These are phyloP conservation scores for Mechanitis mazaeus DNA, from an alignment of 2,888 invertebrate genomes.

Conservation along the genomic window DNA sequence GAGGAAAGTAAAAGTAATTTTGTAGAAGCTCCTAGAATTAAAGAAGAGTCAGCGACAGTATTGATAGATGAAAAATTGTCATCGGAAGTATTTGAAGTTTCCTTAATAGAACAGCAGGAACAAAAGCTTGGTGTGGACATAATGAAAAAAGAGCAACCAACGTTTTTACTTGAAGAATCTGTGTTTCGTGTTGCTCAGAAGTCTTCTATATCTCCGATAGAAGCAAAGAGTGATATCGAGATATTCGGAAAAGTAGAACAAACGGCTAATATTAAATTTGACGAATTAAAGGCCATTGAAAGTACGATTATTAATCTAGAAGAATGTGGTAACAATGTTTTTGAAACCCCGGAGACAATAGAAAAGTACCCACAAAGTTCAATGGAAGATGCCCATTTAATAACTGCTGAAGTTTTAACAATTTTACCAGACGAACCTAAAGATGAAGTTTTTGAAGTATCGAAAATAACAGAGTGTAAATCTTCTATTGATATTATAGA, in stretches of 20 bases:
- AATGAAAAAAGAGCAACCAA: background rate
- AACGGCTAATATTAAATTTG: conserved; percentile 6
- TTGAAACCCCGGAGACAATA: background rate
- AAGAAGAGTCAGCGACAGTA: conserved; percentile 2
- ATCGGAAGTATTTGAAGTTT: background rate
- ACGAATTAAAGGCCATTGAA: conserved; percentile 4
- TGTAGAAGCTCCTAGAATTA: conserved; percentile 5
- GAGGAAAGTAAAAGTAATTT: conserved; percentile 11
- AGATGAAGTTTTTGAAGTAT: background rate
- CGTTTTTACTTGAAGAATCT: conserved; percentile 1
- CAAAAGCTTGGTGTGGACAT: background rate
- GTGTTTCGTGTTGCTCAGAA: conserved; percentile 9
- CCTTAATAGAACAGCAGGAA: background rate
- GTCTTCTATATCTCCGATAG: conserved; percentile 3
- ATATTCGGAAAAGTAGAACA: conserved; percentile 4
- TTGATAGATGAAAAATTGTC: conserved; percentile 1
- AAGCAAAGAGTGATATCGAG: background rate
- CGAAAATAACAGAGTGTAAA: conserved; percentile 5
- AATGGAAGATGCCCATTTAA: conserved; percentile 3
- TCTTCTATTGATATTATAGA: background rate
- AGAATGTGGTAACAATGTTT: background rate
- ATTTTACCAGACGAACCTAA: conserved; percentile 8
- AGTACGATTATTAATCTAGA: background rate
- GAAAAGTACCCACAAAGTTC: background rate
- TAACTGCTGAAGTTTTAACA: background rate